Conservation (phyloP, 2,888 invertebrate genomes). For the Neoscelio sp. region DNA sequence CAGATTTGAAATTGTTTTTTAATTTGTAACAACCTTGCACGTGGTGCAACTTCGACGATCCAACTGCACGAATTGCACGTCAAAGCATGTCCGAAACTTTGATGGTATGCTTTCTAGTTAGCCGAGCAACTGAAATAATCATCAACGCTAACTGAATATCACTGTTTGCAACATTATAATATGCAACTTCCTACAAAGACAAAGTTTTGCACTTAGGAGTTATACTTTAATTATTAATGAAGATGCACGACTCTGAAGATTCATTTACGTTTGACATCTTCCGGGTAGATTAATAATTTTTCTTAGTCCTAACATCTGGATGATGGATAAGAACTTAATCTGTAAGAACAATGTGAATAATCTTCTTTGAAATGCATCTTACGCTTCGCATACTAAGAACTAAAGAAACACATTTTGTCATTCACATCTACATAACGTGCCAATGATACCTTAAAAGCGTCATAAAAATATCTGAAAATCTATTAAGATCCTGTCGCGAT, state of each 20-base stretch:
- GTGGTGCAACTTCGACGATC: constrained; percentile 49
- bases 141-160: constrained; percentile 55
- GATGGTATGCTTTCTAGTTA: constrained; percentile 57
- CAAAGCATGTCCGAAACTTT: constrained; percentile 64
- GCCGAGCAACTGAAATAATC: constrained; percentile 43
- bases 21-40: constrained; percentile 30
- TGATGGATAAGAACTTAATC: too few species aligned
- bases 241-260: constrained; percentile 11
- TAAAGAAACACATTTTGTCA: not conserved
- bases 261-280: too few species aligned
- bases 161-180: constrained; percentile 46
- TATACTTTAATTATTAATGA: constrained; percentile 18
- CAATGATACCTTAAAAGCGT: constrained; percentile 17
- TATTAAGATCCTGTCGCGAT: constrained; percentile 28
- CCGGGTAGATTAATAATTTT: too few species aligned
- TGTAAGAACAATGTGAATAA: not conserved
- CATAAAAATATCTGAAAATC: constrained; percentile 24
- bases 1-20: constrained; percentile 12
- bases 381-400: not conserved
- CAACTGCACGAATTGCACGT: constrained; percentile 58
- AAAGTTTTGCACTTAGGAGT: constrained; percentile 34
- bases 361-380: not conserved
- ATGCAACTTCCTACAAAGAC: constrained; percentile 29
- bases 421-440: constrained; percentile 1
- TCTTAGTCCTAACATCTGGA: too few species aligned